Base-by-base conservation (phyloP, 1,140 invertebrate species). In the Brachionus rubens region DNA sequence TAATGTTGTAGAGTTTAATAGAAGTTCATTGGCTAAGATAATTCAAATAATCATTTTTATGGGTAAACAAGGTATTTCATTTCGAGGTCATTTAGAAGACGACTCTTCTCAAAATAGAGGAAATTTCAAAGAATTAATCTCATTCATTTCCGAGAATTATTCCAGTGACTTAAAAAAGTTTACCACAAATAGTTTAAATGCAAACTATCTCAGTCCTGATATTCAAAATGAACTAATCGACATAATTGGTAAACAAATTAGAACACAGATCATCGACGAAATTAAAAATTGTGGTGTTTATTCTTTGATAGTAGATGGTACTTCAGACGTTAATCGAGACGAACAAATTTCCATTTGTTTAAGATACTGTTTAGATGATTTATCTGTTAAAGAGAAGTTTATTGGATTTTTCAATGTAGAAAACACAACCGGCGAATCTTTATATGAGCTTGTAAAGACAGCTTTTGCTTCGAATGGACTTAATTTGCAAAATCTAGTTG, bases 161-260 rank as follows among this genome's bases (percentile, higher is more conserved):
- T 46, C 9, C 4, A 10, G n/a, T 14, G 43, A 46, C 14, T 14
- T 46, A 7, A 46, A 16, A 46, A 46, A 46, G n/a, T 46, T 46
- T 46, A 16, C n/a, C 14, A 14, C 9, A 14, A 16, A 16, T 14
- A 46, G 14, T 46, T 16, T 28, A 40, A 40, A 62, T 26, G 26
- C 30, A 21, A 62, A 62, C 21, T 62, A 62, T 36, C 41, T 33
- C 12, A 40, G 30, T 19, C 33, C 33, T 40, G 36, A 21, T 12
- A 67, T 67, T 67, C 62, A 67, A 67, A 65, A 67, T 47, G 40
- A 46, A 43, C 26, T 67, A 5, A 10, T 67, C 24, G 26, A 47
- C 26, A 46, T 67, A 67, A 24, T 67, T 10, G 19, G 21, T 7
- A 24, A 43, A 26, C 62, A 67, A 67, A 43, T 67, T 26, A 26